phyloP scores from a whole-genome alignment of 2,113 vertebrate species.

The Puntigrus tetrazona region DNA sequence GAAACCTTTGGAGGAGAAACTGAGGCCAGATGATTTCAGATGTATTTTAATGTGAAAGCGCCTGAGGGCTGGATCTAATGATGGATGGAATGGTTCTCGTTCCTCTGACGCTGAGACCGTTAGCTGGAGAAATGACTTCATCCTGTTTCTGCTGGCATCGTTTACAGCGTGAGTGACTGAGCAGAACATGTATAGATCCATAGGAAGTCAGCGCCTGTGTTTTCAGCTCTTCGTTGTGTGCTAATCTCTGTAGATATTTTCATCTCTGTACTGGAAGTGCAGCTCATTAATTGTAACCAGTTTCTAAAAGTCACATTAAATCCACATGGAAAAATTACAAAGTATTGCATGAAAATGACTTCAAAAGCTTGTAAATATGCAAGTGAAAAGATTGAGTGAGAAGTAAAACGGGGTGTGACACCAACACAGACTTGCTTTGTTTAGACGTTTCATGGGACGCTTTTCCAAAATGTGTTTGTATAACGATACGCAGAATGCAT shows the following conservation, averaged over 20 bases:
- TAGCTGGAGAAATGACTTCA: slow-evolving; percentile 20
- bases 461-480: background rate
- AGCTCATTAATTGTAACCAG: background rate
- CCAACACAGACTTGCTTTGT: background rate
- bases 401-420: background rate
- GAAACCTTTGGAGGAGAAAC: background rate
- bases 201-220: background rate
- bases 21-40: background rate
- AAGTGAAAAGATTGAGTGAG: background rate
- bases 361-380: background rate
- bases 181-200: background rate
- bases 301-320: background rate
- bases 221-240: background rate
- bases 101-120: background rate
- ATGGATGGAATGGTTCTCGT: background rate
- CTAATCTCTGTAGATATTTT: background rate
- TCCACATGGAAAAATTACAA: background rate
- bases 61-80: background rate
- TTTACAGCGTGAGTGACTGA: background rate
- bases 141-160: background rate
- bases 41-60: background rate
- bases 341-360: background rate
- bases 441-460: background rate
- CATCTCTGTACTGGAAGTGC: background rate
- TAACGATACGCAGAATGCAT: background rate